These are phyloP conservation scores for Drosophila trichaetosa DNA, from an alignment of 2,888 invertebrate species.

Conservation along the genomic window DNA sequence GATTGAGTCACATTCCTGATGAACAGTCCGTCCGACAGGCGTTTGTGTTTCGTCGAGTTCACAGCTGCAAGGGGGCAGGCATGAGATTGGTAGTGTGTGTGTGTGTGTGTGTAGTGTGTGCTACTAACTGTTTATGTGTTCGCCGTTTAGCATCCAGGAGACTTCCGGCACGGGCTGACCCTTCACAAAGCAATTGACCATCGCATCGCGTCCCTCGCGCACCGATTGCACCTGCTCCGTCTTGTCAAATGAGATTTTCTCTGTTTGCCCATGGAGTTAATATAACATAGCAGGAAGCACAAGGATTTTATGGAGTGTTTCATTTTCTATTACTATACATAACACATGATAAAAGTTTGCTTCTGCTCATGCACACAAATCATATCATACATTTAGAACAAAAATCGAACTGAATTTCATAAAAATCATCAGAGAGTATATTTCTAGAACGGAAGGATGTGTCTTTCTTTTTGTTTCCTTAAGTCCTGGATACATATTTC, in stretches of 20 bases:
- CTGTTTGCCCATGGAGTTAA: constrained; percentile 78
- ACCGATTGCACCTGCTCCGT: constrained; percentile 86
- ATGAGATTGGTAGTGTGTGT: neutral
- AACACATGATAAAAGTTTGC: neutral
- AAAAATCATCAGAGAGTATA: neutral
- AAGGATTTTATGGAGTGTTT: neutral
- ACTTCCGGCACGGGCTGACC: constrained; percentile 85
- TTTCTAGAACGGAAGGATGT: neutral
- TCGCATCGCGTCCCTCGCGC: constrained; percentile 85
- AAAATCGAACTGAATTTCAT: neutral
- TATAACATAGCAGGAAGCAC: neutral
- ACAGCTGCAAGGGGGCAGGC: constrained; percentile 61
- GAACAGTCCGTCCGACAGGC: constrained; percentile 86
- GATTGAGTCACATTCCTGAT: constrained; percentile 86
- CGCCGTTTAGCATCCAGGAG: constrained; percentile 85
- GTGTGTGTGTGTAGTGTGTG: neutral
- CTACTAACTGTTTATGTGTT: constrained; percentile 83
- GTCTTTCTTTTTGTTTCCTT: neutral
- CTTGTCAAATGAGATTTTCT: constrained; percentile 86
- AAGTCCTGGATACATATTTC: neutral
- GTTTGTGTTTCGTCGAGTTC: constrained; percentile 85
- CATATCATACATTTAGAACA: neutral
- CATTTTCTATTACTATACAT: neutral
- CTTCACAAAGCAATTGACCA: constrained; percentile 84
- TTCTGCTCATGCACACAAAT: neutral